Evolutionary conservation across 2,888 invertebrate species (phyloP).

Genomic region (Omphaloscelis lunosa): DNA sequence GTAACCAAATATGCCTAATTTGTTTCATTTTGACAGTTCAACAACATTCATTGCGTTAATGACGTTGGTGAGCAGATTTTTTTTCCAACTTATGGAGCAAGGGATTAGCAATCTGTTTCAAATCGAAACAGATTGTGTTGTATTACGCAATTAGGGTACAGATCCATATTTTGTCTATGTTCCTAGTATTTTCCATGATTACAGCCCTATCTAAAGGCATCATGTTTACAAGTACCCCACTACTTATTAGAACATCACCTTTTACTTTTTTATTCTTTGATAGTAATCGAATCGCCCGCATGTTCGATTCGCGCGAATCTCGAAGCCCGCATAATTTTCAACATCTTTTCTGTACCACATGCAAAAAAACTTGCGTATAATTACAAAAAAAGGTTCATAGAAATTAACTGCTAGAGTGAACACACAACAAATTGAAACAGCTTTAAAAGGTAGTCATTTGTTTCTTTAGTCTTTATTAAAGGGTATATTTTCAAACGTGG

Average conservation of each 20-base stretch:
- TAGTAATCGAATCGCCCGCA: slow-evolving; percentile 67
- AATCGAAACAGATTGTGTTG: too few species aligned
- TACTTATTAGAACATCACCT: slow-evolving; percentile 46
- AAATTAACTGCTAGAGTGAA: slow-evolving; percentile 49
- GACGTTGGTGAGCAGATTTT: too few species aligned
- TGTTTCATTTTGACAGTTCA: too few species aligned
- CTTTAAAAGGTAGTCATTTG: slow-evolving; percentile 17
- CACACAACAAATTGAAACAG: slow-evolving; percentile 39
- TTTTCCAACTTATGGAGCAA: too few species aligned
- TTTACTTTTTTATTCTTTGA: slow-evolving; percentile 57
- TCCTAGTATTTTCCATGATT: not conserved
- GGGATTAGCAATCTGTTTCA: too few species aligned
- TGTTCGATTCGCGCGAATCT: slow-evolving; percentile 48
- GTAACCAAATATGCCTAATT: too few species aligned
- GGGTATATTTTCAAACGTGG: not conserved
- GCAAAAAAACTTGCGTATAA: slow-evolving; percentile 46
- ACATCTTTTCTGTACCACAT: slow-evolving; percentile 5
- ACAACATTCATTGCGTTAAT: too few species aligned
- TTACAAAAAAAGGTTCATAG: slow-evolving; percentile 42
- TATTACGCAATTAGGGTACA: too few species aligned
- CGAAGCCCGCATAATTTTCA: slow-evolving; percentile 58
- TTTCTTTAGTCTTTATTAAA: not conserved
- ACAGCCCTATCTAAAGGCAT: not conserved
- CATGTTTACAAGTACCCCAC: not conserved
- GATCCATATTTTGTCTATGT: not conserved